These are phyloP conservation scores for Vollenhovia emeryi DNA, from an alignment of 1,140 invertebrate species.

Conservation along the genomic window DNA sequence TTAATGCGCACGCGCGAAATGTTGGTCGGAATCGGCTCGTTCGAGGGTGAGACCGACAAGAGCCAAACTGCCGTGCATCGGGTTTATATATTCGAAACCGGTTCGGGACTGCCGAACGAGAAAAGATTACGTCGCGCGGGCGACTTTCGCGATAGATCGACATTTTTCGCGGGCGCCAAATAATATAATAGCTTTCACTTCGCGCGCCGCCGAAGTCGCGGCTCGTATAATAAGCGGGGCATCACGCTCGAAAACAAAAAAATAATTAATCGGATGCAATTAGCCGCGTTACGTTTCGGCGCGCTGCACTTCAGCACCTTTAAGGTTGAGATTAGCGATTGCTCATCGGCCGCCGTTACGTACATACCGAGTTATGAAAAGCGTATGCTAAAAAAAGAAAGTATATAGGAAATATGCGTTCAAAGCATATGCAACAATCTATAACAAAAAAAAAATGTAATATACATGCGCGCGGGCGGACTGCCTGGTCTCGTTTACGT, in stretches of 20 bases:
- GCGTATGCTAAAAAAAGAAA: constrained; percentile 26
- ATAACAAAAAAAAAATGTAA: neutral
- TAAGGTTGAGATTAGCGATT: constrained; percentile 23
- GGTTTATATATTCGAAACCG: constrained; percentile 80
- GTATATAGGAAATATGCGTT: neutral
- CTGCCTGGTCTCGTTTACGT: neutral
- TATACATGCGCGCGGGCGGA: neutral
- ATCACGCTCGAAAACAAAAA: constrained; percentile 6
- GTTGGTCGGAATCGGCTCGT: neutral
- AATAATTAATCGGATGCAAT: constrained; percentile 63
- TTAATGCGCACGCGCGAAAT: constrained; percentile 14
- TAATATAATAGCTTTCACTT: constrained; percentile 85
- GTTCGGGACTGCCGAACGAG: constrained; percentile 75
- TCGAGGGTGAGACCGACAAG: constrained; percentile 71
- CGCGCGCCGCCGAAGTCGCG: constrained; percentile 61
- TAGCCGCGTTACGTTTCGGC: constrained; percentile 34
- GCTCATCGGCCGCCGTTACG: constrained; percentile 9
- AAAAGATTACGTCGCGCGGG: constrained; percentile 77
- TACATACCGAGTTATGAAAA: constrained; percentile 10
- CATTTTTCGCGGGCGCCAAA: constrained; percentile 75
- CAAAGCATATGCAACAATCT: neutral
- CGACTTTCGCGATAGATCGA: constrained; percentile 79
- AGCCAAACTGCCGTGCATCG: constrained; percentile 48
- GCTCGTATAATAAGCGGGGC: constrained; percentile 55
- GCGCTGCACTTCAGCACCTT: constrained; percentile 10